Conservation (phyloP, 2,113 vertebrate genomes). For the Seriola dumerili region DNA sequence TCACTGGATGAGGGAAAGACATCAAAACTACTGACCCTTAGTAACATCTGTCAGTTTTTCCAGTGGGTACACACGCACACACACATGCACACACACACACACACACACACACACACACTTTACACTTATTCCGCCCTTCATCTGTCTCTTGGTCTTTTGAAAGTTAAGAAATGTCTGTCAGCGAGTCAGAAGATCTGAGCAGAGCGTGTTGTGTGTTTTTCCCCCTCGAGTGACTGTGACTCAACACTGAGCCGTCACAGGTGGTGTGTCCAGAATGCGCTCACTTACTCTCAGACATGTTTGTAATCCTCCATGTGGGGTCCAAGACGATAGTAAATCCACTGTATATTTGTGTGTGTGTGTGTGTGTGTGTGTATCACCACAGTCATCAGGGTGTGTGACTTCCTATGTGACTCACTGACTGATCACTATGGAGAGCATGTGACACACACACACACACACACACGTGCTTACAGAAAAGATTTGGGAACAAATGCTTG, state of each 20-base stretch:
- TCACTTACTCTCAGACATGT: conserved; percentile 48
- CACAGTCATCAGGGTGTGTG: conserved; percentile 27
- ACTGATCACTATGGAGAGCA: conserved; percentile 37
- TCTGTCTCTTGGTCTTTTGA: conserved; percentile 33
- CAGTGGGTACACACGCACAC: not conserved
- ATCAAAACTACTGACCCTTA: conserved; percentile 29
- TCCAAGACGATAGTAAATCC: conserved; percentile 62
- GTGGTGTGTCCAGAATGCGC: conserved; percentile 65
- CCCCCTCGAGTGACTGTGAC: not conserved
- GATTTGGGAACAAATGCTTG: conserved; percentile 65
- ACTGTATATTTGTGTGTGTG: conserved; percentile 34
- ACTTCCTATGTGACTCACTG: conserved; percentile 71
- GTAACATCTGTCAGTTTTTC: conserved; percentile 56
- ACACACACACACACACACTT: conserved; percentile 12
- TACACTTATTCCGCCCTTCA: conserved; percentile 41
- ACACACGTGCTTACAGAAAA: conserved; percentile 9
- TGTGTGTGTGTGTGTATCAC: not conserved
- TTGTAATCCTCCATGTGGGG: conserved; percentile 66
- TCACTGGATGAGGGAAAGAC: not conserved
- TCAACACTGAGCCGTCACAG: conserved; percentile 63
- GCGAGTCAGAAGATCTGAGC: conserved; percentile 55
- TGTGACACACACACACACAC: conserved; percentile 44
- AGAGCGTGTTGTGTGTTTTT: conserved; percentile 37
- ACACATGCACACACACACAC: conserved; percentile 1
- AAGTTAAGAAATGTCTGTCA: conserved; percentile 39